A percentile compares a stretch with the other conserved stretches of the same genome.
These are phyloP conservation scores for Archips crataeganus DNA, from an alignment of 2,888 invertebrate genomes.

Conservation along the genomic window DNA sequence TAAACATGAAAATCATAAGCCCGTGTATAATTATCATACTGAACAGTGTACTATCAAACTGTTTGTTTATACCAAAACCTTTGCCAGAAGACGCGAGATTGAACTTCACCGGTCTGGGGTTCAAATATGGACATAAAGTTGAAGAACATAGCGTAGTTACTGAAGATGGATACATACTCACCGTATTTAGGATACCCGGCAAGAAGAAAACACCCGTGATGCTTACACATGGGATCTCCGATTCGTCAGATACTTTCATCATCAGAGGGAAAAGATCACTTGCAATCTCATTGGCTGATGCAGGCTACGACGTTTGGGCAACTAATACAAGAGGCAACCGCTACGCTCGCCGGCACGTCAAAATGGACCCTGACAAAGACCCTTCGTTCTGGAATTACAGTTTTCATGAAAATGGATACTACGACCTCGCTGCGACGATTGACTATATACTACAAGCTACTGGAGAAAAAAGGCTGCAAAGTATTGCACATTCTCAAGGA, in stretches of 20 bases:
- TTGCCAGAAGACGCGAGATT: conserved; percentile 35
- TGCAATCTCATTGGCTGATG: conserved; percentile 73
- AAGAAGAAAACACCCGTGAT: conserved; percentile 59
- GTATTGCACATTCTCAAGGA: conserved; percentile 91
- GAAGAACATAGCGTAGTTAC: conserved; percentile 42
- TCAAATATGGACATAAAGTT: conserved; percentile 27
- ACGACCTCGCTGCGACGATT: conserved; percentile 89
- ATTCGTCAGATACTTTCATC: conserved; percentile 68
- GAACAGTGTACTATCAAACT: not conserved
- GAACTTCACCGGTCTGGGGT: conserved; percentile 53
- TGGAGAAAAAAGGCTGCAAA: conserved; percentile 83
- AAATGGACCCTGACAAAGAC: conserved; percentile 68
- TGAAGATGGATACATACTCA: conserved; percentile 54
- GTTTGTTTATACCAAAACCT: not conserved
- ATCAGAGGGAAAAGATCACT: conserved; percentile 61
- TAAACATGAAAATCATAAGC: not conserved
- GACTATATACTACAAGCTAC: conserved; percentile 71
- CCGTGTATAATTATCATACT: not conserved
- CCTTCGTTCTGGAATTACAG: conserved; percentile 83
- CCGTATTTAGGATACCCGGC: conserved; percentile 51
- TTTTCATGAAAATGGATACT: conserved; percentile 89
- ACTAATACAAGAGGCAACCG: conserved; percentile 86
- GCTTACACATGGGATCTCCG: conserved; percentile 66
- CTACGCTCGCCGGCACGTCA: conserved; percentile 85
- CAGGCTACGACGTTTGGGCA: conserved; percentile 83